A percentile compares a stretch with the other conserved stretches of the same genome.
These are phyloP conservation scores for Junonia oenone DNA, from an alignment of 2,888 invertebrate species.

Conservation along the genomic window DNA sequence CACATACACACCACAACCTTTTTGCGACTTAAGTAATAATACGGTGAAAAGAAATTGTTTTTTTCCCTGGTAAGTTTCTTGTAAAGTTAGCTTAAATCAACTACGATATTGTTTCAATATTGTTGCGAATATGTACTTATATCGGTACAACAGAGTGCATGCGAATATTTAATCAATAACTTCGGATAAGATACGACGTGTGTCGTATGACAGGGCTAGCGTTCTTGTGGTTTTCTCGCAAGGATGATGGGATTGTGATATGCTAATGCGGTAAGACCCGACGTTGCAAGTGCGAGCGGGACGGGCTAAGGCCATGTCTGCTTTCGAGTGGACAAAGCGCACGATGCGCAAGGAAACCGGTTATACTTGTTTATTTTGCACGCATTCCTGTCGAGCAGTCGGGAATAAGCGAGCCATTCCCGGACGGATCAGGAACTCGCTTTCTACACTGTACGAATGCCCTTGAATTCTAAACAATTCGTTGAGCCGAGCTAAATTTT, in stretches of 20 bases:
- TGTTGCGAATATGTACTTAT: constrained; percentile 10
- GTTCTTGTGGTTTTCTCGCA: constrained; percentile 32
- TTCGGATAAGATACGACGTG: constrained; percentile 23
- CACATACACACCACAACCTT: constrained; percentile 11
- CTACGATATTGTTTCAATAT: constrained; percentile 7
- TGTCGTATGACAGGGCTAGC: constrained; percentile 29
- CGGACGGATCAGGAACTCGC: constrained; percentile 57
- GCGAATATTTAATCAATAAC: constrained; percentile 32
- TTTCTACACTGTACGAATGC: constrained; percentile 51
- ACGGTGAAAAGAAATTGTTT: not conserved
- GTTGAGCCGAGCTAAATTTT: not conserved
- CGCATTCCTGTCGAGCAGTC: constrained; percentile 67
- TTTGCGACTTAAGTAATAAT: constrained; percentile 5
- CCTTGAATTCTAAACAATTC: constrained; percentile 50
- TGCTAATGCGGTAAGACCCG: constrained; percentile 24
- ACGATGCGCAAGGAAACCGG: constrained; percentile 65
- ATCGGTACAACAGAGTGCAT: constrained; percentile 23
- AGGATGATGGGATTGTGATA: constrained; percentile 28
- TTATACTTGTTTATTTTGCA: constrained; percentile 76
- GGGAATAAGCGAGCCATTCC: constrained; percentile 67
- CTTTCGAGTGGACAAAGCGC: constrained; percentile 50
- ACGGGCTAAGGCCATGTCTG: constrained; percentile 51
- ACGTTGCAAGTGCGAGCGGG: constrained; percentile 39
- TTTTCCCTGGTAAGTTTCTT: not conserved
- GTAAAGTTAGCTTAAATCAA: constrained; percentile 1